Base-by-base conservation (phyloP, 1,140 invertebrate species). In the Papilio aristodemus region DNA sequence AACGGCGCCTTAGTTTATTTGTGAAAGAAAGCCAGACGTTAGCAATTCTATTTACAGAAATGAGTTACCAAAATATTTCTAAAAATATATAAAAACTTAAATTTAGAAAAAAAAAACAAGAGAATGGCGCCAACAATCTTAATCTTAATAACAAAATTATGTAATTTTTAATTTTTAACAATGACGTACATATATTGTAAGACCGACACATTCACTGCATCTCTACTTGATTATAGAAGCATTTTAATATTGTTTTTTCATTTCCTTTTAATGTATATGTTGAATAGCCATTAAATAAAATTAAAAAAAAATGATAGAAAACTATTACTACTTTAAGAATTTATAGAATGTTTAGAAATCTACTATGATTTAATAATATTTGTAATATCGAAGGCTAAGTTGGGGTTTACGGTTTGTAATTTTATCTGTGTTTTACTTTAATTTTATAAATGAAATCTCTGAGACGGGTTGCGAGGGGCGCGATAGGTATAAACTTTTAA, bases 391-490 rank as follows among this genome's bases (percentile, higher is more conserved):
- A n/a, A n/a, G n/a, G n/a, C 6, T 25, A 54, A 22, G 46, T 11
- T 11, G 46, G n/a, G 10, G 7, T 25, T 4, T 54, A 54, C 19
- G 46, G 19, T 54, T 78, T 79, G 74, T 79, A 73, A 70, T 70
- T 62, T 71, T 76, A 77, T 72, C 57, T 68, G 76, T 81, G 74
- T 84, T 82, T 80, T 81, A 83, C 76, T 85, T 86, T 81, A 85
- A 86, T 87, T 87, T 77, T 71, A 76, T 85, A 88, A 64, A 87
- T 86, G 83, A 87, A 89, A 87, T 83, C 81, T 79, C 77, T 60
- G 69, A 74, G 71, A 80, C 74, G 75, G 77, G 83, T 80, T 81
- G 73, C 68, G 66, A 79, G 79, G 80, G 81, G 74, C 62, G 69
- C 43, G 63, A 78, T 69, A 76, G 71, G 77, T 71, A 69, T 39